Percentiles rank a stretch among this genome's conserved stretches.
phyloP scores from a whole-genome alignment of 2,888 invertebrate genomes.

The Hipparchia sbordonii region DNA sequence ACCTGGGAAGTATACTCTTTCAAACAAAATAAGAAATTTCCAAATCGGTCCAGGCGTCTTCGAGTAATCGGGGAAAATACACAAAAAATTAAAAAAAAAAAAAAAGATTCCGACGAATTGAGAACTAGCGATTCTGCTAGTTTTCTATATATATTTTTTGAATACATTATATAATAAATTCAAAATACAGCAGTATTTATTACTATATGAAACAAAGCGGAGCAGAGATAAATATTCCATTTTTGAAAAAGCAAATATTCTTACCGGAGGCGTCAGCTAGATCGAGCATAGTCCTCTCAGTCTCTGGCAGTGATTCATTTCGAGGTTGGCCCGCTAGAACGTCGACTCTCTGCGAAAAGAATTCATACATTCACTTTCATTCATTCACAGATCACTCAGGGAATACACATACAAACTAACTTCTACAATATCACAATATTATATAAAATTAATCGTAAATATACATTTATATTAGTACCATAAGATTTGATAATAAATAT shows the following conservation, averaged over 20 bases:
- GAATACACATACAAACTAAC: conserved; percentile 20
- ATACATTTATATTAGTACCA: conserved; percentile 4
- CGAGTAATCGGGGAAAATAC: no score
- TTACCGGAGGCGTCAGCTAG: conserved; percentile 69
- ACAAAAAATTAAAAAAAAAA: no score
- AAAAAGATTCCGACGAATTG: no score
- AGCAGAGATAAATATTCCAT: no score
- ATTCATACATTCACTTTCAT: neutral
- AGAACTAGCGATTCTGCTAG: no score
- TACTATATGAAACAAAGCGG: no score
- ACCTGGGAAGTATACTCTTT: no score
- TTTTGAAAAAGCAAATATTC: conserved; percentile 22
- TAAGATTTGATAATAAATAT: neutral
- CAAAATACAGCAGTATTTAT: no score
- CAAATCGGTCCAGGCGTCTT: no score
- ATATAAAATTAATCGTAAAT: conserved; percentile 13
- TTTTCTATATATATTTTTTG: no score
- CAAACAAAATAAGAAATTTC: no score
- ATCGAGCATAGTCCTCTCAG: conserved; percentile 69
- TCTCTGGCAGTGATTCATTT: conserved; percentile 67
- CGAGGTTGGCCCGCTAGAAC: conserved; percentile 57
- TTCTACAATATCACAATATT: conserved; percentile 29
- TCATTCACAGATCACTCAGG: conserved; percentile 5
- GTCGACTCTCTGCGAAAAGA: conserved; percentile 60
- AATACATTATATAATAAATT: no score